These are phyloP conservation scores for Trichogramma evanescens DNA, from an alignment of 2,888 invertebrate genomes.

Conservation along the genomic window DNA sequence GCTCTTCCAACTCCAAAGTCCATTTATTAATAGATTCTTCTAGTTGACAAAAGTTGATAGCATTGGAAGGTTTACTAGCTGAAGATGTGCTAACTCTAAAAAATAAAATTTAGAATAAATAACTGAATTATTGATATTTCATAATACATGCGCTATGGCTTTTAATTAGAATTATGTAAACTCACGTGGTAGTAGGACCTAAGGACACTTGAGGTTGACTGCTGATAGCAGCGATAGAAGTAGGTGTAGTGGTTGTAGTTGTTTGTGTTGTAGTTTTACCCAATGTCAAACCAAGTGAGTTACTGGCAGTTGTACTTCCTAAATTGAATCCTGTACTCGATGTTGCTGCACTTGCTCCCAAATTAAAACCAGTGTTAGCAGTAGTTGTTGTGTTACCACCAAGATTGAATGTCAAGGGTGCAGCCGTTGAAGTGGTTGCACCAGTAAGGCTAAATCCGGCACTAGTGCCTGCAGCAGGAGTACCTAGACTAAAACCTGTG, in stretches of 20 bases:
- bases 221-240: constrained; percentile 23
- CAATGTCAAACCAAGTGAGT: constrained; percentile 27
- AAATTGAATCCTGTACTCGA: constrained; percentile 30
- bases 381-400: constrained; percentile 24
- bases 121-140: constrained; percentile 1
- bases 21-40: constrained; percentile 92
- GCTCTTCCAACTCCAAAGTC: constrained; percentile 85
- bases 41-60: constrained; percentile 74
- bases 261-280: constrained; percentile 28
- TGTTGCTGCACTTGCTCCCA: constrained; percentile 26
- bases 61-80: constrained; percentile 41
- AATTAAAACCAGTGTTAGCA: constrained; percentile 29
- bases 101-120: constrained; percentile 4
- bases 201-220: constrained; percentile 34
- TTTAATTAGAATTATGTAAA: background rate
- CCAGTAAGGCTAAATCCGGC: constrained; percentile 18
- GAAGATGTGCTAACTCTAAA: constrained; percentile 40
- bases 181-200: constrained; percentile 38
- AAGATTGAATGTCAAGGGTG: constrained; percentile 24
- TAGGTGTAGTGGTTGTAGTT: constrained; percentile 27
- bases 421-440: constrained; percentile 22
- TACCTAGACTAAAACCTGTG: constrained; percentile 28
- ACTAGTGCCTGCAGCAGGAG: constrained; percentile 17
- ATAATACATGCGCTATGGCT: background rate
- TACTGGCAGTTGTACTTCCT: constrained; percentile 26